Evolutionary conservation across 2,113 vertebrate species (phyloP), one percentile per base, ranked within the genome.

Genomic region (Nesogale talazaci): DNA sequence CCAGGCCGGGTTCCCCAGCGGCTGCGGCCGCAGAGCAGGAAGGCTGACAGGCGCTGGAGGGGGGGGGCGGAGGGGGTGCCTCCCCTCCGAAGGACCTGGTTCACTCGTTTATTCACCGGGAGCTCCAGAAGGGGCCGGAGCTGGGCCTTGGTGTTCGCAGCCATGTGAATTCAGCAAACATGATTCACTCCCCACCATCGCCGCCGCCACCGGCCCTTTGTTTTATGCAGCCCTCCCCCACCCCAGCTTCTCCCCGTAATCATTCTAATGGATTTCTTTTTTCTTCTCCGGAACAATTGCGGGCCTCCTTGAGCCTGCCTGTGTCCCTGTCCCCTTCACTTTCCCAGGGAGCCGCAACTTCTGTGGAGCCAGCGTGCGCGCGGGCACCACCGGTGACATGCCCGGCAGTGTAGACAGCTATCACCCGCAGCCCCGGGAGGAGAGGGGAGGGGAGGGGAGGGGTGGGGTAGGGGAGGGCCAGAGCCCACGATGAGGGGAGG

Each of bases 41-140:
- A 12, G 67, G 86, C 22, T 31, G 59, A 31, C n/a, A 22, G 69
- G 69, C 34, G 1, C 40, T 0, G 19, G 17, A 11, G 86, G 29
- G 3, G 31, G 1, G 19, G 11, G 46, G 36, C 19, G 3, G 19
- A 34, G 38, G 34, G 70, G 70, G 34, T 19, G n/a, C 9, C 23
- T 52, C 84, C n/a, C n/a, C 81, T 76, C 86, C 59, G 78, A 79
- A 87, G 75, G 57, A 86, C 8, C 86, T 38, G 25, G 56, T 59
- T 59, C 83, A 11, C 42, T 38, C 34, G 82, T 74, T 87, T 61
- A 31, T 76, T 67, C 80, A 19, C 63, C 16, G 86, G 61, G 80
- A 63, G 38, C 80, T 84, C 46, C 7, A 3, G 76, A 17, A 3
- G n/a, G n/a, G 12, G n/a, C 46, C 20, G 3, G 63, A 16, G 57